Percentiles rank a stretch among this genome's conserved stretches.
Evolutionary conservation across 2,888 invertebrate genomes (phyloP).

Genomic region (Himalopsyche tibetana): DNA sequence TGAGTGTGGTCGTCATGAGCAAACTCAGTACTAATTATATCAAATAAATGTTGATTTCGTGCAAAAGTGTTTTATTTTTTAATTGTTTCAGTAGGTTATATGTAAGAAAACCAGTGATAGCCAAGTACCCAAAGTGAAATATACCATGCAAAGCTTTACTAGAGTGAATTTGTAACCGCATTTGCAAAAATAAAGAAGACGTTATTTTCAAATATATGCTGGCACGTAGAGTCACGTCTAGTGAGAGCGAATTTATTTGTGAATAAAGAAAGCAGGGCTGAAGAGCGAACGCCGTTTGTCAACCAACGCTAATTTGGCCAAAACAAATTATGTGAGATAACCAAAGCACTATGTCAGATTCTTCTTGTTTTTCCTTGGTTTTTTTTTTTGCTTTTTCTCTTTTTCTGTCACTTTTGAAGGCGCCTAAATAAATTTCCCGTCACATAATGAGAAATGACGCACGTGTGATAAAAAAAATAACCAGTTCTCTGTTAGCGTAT

Average conservation of each 20-base stretch:
- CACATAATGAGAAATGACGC: constrained; percentile 31
- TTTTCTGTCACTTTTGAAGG: constrained; percentile 26
- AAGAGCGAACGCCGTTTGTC: constrained; percentile 43
- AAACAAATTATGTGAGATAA: constrained; percentile 47
- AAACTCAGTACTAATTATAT: no score
- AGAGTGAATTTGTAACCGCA: no score
- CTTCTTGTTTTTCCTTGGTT: constrained; percentile 18
- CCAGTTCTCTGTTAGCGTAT: constrained; percentile 15
- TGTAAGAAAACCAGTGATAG: no score
- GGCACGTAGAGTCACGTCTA: background rate
- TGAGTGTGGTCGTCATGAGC: no score
- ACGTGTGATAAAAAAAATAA: constrained; percentile 34
- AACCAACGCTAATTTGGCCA: constrained; percentile 46
- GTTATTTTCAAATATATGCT: no score
- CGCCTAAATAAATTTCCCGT: constrained; percentile 43
- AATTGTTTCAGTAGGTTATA: no score
- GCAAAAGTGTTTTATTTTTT: no score
- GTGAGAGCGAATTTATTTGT: constrained; percentile 19
- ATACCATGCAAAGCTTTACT: no score
- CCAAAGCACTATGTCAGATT: constrained; percentile 30
- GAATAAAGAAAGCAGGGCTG: constrained; percentile 27
- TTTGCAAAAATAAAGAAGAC: no score
- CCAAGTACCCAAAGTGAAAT: no score
- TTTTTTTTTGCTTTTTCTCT: background rate
- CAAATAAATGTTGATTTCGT: no score